Base-by-base conservation (phyloP, 2,113 vertebrate species). In the Tretioscincus oriximinensis region DNA sequence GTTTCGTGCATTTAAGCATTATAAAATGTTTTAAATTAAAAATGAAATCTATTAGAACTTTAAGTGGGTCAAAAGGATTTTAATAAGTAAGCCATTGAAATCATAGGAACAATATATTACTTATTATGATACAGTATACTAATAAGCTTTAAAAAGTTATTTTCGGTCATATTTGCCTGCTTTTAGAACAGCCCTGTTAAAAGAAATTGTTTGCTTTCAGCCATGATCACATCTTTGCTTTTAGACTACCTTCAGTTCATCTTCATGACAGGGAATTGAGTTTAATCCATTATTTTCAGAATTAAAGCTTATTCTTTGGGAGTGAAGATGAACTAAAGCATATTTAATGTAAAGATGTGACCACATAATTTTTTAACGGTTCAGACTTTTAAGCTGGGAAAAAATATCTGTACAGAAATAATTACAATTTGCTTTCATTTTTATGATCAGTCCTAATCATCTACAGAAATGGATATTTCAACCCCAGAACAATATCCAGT, bases 381-480 rank as follows among this genome's bases (percentile, higher is more conserved):
- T 58, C 41, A 58, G 81, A 14, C 4, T 29, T 87, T 73, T n/a
- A 28, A 84, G 70, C 67, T 4, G 82, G 80, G 88, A 83, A 9
- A 81, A 60, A 77, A 28, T 80, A 66, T 85, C 5, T 10, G 28
- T 76, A 16, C 35, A 65, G 60, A 76, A 76, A n/a, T 21, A 20
- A 9, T 77, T 63, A n/a, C 61, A 29, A 29, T 89, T 70, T 69
- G 5, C 0, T 21, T 81, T 82, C 21, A 64, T 76, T 76, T 76
- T 76, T 80, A 35, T 80, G 78, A 73, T 22, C 51, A 80, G 82
- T 82, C 28, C 28, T 2, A 45, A 41, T 90, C 89, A 72, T 82
- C 81, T 86, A 82, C 92, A 84, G 90, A 96, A 93, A 99, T 99
- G 98, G 97, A 99, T 92, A 90, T 70, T 0, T 94, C 96, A 68